Base-by-base conservation (phyloP, 2,888 invertebrate genomes). In the Callimorpha dominula region DNA sequence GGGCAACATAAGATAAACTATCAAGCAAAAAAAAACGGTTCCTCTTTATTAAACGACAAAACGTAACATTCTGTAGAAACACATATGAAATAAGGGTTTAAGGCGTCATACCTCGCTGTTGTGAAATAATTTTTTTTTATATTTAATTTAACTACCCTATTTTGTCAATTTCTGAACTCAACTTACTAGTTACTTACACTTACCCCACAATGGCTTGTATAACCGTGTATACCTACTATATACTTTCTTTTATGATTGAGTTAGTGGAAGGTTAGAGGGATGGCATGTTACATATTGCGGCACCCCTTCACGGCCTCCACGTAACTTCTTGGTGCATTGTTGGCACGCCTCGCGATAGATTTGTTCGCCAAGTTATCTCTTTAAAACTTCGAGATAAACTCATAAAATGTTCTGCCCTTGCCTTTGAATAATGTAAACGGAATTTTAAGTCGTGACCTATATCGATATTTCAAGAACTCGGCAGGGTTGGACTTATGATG, bases 331-430 rank as follows among this genome's bases (percentile, higher is more conserved):
- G 60, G 60, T 52, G 52, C 66, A 40, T 68, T 43, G 67, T 68
- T 68, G 67, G 67, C 43, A 43, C 60, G 57, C 60, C n/a, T 40
- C 60, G 20, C 46, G 46, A 60, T 64, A 43, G 54, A 63, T 42
- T 65, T 52, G 57, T 54, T 64, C 43, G n/a, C 52, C 62, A 31
- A 64, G 52, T 42, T 70, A 65, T 65, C 65, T 57, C 70, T 65
- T 40, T 62, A 69, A 69, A 69, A 63, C 63, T 69, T 40, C n/a
- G 17, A 49, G 50, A 69, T 63, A 63, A 62, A 63, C 63, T 69
- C 69, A 63, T 63, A 63, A 69, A 69, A 69, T 50, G 40, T 42
- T 11, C 49, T 7, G 46, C 31, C 46, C 62, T 62, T 20, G 31
- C 69, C 50, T 49, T 43, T 42, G 43, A 43, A 63, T 60, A 12